A percentile compares a stretch with the other conserved stretches of the same genome.
Conservation (phyloP, 2,888 invertebrate genomes). For the Mythimna ferrago region DNA sequence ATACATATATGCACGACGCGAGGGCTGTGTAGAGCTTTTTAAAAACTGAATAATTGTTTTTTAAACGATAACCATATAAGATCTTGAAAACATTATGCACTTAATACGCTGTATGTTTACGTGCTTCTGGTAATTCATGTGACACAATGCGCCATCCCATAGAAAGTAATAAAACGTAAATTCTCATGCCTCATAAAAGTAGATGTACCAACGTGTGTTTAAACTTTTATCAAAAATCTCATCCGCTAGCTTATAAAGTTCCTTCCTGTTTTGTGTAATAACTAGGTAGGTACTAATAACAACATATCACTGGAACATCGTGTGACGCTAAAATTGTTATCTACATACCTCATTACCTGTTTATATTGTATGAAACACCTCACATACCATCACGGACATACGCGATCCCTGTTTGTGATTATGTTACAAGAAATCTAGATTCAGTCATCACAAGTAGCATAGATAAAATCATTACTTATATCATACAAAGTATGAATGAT, state of each 20-base stretch:
- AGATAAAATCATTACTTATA: not conserved
- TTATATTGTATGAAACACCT: constrained; percentile 17
- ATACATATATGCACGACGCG: not conserved
- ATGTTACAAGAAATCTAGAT: constrained; percentile 19
- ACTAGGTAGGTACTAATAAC: constrained; percentile 25
- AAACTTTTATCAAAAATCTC: constrained; percentile 51
- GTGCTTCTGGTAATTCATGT: not conserved
- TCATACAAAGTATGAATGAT: not conserved
- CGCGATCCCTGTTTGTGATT: constrained; percentile 25
- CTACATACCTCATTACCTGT: constrained; percentile 33
- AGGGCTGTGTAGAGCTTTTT: not conserved
- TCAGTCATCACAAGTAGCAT: not conserved
- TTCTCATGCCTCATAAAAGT: not conserved
- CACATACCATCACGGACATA: constrained; percentile 25
- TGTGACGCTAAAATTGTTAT: constrained; percentile 48
- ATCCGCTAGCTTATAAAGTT: constrained; percentile 38
- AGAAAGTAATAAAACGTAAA: constrained; percentile 10
- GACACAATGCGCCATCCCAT: not conserved
- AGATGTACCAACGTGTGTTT: constrained; percentile 19
- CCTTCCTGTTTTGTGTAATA: constrained; percentile 46
- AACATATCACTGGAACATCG: constrained; percentile 51
- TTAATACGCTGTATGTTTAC: not conserved
- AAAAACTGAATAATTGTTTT: too few species aligned
- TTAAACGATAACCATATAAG: not conserved
- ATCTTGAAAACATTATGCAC: not conserved